Evolutionary conservation across 2,888 invertebrate species (phyloP), one percentile per base, ranked within the genome.

Genomic region (Alloscopus bannaensis): DNA sequence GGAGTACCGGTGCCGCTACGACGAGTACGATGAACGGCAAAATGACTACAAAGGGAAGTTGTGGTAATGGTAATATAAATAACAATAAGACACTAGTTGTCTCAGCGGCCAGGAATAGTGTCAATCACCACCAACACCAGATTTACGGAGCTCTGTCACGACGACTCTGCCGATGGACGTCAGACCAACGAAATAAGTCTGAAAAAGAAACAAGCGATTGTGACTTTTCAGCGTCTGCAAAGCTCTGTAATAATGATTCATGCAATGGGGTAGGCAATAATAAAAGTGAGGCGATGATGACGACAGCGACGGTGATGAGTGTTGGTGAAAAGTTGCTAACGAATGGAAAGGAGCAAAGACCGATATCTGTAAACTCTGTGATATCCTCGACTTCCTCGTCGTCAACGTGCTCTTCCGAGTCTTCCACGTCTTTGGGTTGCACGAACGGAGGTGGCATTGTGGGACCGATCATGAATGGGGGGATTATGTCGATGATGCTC

Each of bases 331-430:
- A 79, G 72, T 68, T 72, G 20, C 55, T 79, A 79, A 72, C 68
- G 62, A 77, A 76, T 40, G 81, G 79, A 29, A 81, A 81, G 42
- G 81, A 83, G 71, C 90, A 91, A 16, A 89, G 94, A 83, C 94
- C 94, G 45, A 89, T 94, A 24, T 94, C 94, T 1, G 91, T 93
- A 88, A 93, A 93, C 87, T 95, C 95, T 80, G 93, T 94, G 86
- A 92, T 93, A 13, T 94, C 94, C 6, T 93, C 77, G 84, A 83
- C 88, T 11, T 88, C 88, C 18, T 88, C 88, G 3, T 88, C 88
- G 1, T 88, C 88, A 45, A 71, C 71, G 1, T 88, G 87, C 52
- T 87, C 88, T 26, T 87, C 87, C 81, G 82, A 84, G 76, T 73
- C 79, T 6, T 84, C 84, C 47, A 81, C 84, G 1, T 84, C 85